These are phyloP conservation scores for Minunthozetes semirufus DNA, from an alignment of 2,888 invertebrate species.

Conservation along the genomic window DNA sequence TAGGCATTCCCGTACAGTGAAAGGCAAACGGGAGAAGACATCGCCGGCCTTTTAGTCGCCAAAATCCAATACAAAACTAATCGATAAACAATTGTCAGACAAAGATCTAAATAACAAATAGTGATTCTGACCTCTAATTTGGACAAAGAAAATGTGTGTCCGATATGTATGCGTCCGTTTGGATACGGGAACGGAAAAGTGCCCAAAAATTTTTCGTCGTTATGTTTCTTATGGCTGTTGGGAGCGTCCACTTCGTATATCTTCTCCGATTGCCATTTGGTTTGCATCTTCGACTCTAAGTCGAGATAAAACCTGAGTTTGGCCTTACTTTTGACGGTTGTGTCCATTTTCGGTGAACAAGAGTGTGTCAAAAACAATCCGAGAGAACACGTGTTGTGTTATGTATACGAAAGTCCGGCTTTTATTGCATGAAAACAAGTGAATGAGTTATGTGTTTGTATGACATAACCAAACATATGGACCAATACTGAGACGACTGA, in stretches of 20 bases:
- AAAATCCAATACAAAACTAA: conserved; percentile 82
- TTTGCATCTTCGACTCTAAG: conserved; percentile 78
- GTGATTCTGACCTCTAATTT: conserved; percentile 74
- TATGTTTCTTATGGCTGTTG: conserved; percentile 49
- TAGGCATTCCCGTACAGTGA: conserved; percentile 99
- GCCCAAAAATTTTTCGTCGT: conserved; percentile 69
- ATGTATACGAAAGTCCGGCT: too few relatives aligned
- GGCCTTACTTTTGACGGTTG: conserved; percentile 31
- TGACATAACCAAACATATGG: too few relatives aligned
- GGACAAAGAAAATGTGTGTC: conserved; percentile 92
- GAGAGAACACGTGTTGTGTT: too few relatives aligned
- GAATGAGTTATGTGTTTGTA: too few relatives aligned
- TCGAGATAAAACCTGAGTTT: conserved; percentile 54
- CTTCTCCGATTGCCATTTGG: conserved; percentile 72
- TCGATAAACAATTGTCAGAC: conserved; percentile 33
- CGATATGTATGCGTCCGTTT: conserved; percentile 96
- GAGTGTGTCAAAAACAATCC: too few relatives aligned
- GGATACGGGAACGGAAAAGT: conserved; percentile 99
- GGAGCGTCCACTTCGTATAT: conserved; percentile 73
- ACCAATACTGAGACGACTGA: too few relatives aligned
- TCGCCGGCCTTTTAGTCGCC: conserved; percentile 81
- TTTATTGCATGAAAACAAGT: too few relatives aligned
- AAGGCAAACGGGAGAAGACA: conserved; percentile 96
- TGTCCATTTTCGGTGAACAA: not conserved
- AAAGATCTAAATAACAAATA: not conserved